Evolutionary conservation across 2,797 vertebrate genomes (phyloP).

Genomic region (Scarus forsteni): DNA sequence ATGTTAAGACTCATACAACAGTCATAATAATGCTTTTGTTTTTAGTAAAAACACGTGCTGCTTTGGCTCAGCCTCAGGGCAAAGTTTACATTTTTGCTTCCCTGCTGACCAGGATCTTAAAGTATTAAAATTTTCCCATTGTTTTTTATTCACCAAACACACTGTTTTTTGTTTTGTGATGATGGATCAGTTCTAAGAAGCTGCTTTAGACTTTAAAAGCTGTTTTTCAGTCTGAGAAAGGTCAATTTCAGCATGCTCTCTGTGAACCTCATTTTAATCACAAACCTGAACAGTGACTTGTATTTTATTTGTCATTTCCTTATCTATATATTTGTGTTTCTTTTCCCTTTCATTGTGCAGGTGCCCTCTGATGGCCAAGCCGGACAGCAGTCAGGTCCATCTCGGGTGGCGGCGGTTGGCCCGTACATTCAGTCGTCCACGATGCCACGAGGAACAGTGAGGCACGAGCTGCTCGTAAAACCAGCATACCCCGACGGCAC

Average conservation of each 20-base stretch:
- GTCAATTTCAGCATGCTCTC: conserved; percentile 13
- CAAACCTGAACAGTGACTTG: neutral
- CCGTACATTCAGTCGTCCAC: conserved; percentile 98
- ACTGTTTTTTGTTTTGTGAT: neutral
- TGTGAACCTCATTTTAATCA: neutral
- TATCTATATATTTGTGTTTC: neutral
- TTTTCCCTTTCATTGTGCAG: conserved; percentile 65
- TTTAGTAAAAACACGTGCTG: neutral
- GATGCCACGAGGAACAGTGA: conserved; percentile 90
- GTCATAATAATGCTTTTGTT: neutral
- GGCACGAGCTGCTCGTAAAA: conserved; percentile 92
- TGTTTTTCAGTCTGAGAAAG: neutral
- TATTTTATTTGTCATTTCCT: neutral
- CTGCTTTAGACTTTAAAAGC: neutral
- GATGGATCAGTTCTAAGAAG: neutral
- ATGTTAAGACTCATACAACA: neutral
- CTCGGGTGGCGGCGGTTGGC: conserved; percentile 96
- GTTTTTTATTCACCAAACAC: neutral
- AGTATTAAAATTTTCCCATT: neutral
- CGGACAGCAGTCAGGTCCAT: conserved; percentile 85
- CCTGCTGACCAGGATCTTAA: neutral
- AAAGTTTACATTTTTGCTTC: neutral
- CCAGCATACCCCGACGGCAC: conserved; percentile 89
- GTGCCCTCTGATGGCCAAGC: conserved; percentile 88
- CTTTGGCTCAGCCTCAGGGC: neutral